These are phyloP conservation scores for Chaenocephalus aceratus DNA, from an alignment of 2,113 vertebrate species.

Conservation along the genomic window DNA sequence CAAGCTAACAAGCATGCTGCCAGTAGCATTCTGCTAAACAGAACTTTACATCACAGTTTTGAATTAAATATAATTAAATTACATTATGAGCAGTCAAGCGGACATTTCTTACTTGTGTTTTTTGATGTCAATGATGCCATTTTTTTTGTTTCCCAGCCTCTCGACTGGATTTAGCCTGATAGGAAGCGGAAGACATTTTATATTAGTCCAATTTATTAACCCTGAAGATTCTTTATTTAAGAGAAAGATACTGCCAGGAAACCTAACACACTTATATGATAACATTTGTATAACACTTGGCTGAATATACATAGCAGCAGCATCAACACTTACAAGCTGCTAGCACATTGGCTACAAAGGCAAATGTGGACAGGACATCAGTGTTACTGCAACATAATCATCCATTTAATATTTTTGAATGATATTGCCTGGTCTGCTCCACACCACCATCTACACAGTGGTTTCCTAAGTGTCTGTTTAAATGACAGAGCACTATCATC, in stretches of 20 bases:
- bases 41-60: not conserved
- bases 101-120: constrained; percentile 76
- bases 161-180: constrained; percentile 83
- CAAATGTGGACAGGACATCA: not conserved
- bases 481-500: not conserved
- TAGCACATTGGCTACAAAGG: not conserved
- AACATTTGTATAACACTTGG: not conserved
- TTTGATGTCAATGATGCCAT: constrained; percentile 80
- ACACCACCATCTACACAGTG: not conserved
- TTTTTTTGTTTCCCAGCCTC: constrained; percentile 86
- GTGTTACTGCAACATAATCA: not conserved
- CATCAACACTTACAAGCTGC: not conserved
- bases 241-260: not conserved
- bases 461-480: not conserved
- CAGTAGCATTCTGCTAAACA: too few species aligned
- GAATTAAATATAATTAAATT: not conserved
- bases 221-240: not conserved
- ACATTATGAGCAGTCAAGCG: not conserved
- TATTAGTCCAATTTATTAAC: not conserved
- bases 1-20: too few species aligned
- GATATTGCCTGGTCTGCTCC: not conserved
- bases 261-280: not conserved
- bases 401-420: not conserved
- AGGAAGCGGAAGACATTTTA: constrained; percentile 1
- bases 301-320: not conserved